phyloP scores from a whole-genome alignment of 2,797 vertebrate genomes.

The Sebastiscus albofasciatus region DNA sequence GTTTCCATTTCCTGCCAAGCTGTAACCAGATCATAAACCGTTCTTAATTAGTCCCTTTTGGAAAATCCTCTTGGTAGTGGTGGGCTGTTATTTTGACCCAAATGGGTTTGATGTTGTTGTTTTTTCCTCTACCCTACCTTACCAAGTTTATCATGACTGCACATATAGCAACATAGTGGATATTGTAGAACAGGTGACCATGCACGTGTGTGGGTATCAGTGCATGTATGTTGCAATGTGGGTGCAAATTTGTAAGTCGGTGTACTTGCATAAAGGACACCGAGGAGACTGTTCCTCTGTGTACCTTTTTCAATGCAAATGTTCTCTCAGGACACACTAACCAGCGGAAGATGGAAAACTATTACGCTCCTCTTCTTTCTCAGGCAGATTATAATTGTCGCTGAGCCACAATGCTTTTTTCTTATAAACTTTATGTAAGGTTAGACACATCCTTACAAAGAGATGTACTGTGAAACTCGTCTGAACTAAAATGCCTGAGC shows the following conservation, averaged over 20 bases:
- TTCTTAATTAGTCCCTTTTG: neutral
- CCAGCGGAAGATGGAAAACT: slow-evolving; percentile 15
- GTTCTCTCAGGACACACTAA: slow-evolving; percentile 31
- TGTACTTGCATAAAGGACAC: slow-evolving; percentile 4
- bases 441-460: slow-evolving; percentile 5
- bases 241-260: neutral
- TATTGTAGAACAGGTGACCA: slow-evolving; percentile 5
- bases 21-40: neutral
- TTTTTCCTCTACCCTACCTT: neutral
- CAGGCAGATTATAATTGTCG: neutral
- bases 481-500: slow-evolving; percentile 25
- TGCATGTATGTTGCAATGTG: slow-evolving; percentile 13
- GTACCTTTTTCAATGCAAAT: neutral
- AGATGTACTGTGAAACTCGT: slow-evolving; percentile 34
- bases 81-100: neutral
- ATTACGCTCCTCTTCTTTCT: slow-evolving; percentile 27
- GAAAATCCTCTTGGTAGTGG: neutral
- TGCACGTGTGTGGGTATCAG: neutral
- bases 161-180: neutral
- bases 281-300: neutral
- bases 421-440: slow-evolving; percentile 20
- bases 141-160: neutral
- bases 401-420: neutral
- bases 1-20: neutral
- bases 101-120: neutral